phyloP scores from a whole-genome alignment of 1,140 invertebrate species.

The Drosophila eugracilis region DNA sequence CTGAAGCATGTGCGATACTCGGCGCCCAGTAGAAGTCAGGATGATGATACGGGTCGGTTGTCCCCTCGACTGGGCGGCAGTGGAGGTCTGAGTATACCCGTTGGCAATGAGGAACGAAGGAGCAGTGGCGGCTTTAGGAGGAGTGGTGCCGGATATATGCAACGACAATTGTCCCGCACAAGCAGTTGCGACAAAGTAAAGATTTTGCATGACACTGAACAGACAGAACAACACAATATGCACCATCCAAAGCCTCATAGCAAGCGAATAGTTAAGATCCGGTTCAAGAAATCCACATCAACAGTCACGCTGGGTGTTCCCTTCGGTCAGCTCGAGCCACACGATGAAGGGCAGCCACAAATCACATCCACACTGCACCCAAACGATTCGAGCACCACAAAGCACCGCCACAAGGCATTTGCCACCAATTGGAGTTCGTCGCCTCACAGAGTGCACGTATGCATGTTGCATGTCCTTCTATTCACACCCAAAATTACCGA shows the following conservation, averaged over 20 bases:
- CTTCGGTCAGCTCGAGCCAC: constrained; percentile 27
- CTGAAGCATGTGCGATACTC: constrained; percentile 67
- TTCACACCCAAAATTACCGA: constrained; percentile 5
- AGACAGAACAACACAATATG: constrained; percentile 41
- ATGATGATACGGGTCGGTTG: constrained; percentile 41
- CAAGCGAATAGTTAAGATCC: constrained; percentile 46
- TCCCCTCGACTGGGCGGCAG: background rate
- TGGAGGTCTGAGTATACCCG: constrained; percentile 12
- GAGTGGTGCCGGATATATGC: constrained; percentile 38
- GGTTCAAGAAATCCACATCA: constrained; percentile 40
- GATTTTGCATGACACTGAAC: constrained; percentile 68
- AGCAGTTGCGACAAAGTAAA: constrained; percentile 79
- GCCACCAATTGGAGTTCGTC: constrained; percentile 74
- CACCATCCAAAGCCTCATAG: constrained; percentile 30
- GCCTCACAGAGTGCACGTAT: constrained; percentile 84
- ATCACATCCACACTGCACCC: constrained; percentile 22
- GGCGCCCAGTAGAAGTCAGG: constrained; percentile 33
- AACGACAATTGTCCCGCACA: constrained; percentile 67
- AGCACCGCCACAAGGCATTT: constrained; percentile 57
- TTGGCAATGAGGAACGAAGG: constrained; percentile 5
- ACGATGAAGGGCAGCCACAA: constrained; percentile 2
- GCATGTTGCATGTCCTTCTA: constrained; percentile 64
- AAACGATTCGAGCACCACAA: constrained; percentile 27
- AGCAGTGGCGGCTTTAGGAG: constrained; percentile 39
- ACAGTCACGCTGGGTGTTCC: constrained; percentile 27